These are phyloP conservation scores for Tetrapedia diversipes DNA, from an alignment of 2,888 invertebrate species.

Conservation along the genomic window DNA sequence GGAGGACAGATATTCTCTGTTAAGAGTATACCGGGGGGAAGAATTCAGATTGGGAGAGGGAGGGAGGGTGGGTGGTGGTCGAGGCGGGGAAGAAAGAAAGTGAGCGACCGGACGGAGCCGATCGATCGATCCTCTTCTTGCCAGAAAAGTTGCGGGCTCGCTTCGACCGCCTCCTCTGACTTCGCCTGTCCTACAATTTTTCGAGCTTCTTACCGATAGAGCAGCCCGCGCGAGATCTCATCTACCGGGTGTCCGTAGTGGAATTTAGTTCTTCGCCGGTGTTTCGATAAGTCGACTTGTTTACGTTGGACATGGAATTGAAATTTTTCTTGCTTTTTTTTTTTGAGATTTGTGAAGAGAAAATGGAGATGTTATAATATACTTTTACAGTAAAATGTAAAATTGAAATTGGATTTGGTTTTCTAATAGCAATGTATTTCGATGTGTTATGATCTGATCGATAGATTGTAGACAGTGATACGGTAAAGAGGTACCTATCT, in stretches of 20 bases:
- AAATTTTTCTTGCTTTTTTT: too few relatives aligned
- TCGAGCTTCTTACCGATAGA: conserved; percentile 3
- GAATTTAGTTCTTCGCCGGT: background rate
- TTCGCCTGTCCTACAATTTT: conserved; percentile 25
- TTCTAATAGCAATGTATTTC: too few relatives aligned
- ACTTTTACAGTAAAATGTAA: too few relatives aligned
- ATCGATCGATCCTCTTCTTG: conserved; percentile 66
- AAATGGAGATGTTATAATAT: too few relatives aligned
- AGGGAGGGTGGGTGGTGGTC: background rate
- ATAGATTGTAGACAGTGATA: too few relatives aligned
- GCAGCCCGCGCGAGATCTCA: conserved; percentile 20
- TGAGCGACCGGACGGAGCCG: conserved; percentile 53
- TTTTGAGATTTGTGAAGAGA: too few relatives aligned
- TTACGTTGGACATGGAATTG: too few relatives aligned
- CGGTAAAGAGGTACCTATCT: too few relatives aligned
- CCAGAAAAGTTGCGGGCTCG: conserved; percentile 45
- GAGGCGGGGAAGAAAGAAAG: conserved; percentile 42
- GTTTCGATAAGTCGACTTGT: too few relatives aligned
- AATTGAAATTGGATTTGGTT: too few relatives aligned
- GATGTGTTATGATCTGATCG: too few relatives aligned
- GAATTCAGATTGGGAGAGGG: conserved; percentile 13
- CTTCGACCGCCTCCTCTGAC: too few relatives aligned
- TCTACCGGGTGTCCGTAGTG: conserved; percentile 24
- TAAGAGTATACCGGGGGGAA: conserved; percentile 35
- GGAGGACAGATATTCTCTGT: conserved; percentile 18